Evolutionary conservation across 2,113 vertebrate genomes (phyloP), one percentile per base, ranked within the genome.

Genomic region (Myiagra hebetior): DNA sequence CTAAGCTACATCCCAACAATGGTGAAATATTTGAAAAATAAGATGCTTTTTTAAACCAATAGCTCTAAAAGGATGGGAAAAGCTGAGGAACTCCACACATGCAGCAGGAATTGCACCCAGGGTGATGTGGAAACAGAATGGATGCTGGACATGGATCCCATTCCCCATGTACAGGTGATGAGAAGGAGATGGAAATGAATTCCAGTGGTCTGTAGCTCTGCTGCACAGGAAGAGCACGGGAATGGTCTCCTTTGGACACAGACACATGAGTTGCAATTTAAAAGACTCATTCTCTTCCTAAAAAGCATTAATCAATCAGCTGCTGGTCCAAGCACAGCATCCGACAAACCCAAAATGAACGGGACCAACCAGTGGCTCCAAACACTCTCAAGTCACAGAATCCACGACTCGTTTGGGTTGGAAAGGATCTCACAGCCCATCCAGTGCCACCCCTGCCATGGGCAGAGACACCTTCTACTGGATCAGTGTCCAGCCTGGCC

Each of bases 401-500:
- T 5, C 39, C 35, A 3, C 0, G 16, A 13, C 8, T 14, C 21
- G 5, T 22, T 22, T 55, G 78, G 78, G 30, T 7, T 26, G 55
- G 39, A 26, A 47, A 20, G 27, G 69, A 31, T 8, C n/a, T 35
- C 30, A 62, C 8, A 62, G 24, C 5, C 41, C 53, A 53, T 0
- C 46, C 55, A 60, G 62, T 3, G 28, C 37, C 50, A 72, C 6
- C 13, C 16, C 24, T 56, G 75, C 26, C 52, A 16, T 1, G 39
- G 49, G 28, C 69, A 75, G 17, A 17, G 47, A 47, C 28, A 76
- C 16, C 17, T 69, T 1, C 12, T 64, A 42, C 15, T 10, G 5
- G 1, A 4, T 15, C 6, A 26, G 3, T 11, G 1, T 8, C 41
- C 72, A 49, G 0, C 12, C 31, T 5, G 1, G 30, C 55, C 28